Percentiles rank a stretch among this genome's conserved stretches.
phyloP scores from a whole-genome alignment of 2,888 invertebrate species.

The Mesorhabditis spiculigera region DNA sequence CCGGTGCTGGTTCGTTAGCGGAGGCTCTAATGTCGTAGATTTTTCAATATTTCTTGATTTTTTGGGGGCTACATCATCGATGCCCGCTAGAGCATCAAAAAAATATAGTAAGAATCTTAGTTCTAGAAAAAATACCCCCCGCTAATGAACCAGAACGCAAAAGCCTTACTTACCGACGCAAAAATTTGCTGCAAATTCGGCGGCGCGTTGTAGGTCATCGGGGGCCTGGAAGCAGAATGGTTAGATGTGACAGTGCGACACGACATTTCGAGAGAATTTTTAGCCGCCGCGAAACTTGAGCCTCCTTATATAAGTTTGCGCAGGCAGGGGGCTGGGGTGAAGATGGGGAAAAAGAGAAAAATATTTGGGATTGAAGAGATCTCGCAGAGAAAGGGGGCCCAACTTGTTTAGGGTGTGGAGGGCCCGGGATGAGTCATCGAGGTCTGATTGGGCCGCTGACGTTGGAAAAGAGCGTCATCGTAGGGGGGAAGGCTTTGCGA shows the following conservation, averaged over 20 bases:
- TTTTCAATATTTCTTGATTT: neutral
- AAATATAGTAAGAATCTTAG: neutral
- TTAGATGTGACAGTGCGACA: neutral
- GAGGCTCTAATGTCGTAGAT: neutral
- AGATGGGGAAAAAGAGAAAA: too few species aligned
- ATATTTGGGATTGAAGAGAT: too few species aligned
- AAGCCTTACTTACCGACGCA: slow-evolving; percentile 30
- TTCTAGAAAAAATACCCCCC: neutral
- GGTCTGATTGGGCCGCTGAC: too few species aligned
- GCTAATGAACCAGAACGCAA: neutral
- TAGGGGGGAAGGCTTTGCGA: too few species aligned
- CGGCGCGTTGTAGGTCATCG: neutral
- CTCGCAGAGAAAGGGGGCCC: too few species aligned
- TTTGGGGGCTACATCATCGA: neutral
- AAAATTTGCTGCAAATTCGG: slow-evolving; percentile 34
- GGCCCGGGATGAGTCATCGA: too few species aligned
- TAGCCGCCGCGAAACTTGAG: too few species aligned
- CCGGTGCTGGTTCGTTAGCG: neutral
- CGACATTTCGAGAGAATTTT: too few species aligned
- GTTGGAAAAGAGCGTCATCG: too few species aligned
- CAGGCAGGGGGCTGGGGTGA: too few species aligned
- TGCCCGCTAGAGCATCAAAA: neutral
- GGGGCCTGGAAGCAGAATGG: neutral
- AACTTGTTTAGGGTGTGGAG: too few species aligned
- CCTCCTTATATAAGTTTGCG: too few species aligned